Evolutionary conservation across 1,140 invertebrate genomes (phyloP).

Genomic region (Brachionus angularis): DNA sequence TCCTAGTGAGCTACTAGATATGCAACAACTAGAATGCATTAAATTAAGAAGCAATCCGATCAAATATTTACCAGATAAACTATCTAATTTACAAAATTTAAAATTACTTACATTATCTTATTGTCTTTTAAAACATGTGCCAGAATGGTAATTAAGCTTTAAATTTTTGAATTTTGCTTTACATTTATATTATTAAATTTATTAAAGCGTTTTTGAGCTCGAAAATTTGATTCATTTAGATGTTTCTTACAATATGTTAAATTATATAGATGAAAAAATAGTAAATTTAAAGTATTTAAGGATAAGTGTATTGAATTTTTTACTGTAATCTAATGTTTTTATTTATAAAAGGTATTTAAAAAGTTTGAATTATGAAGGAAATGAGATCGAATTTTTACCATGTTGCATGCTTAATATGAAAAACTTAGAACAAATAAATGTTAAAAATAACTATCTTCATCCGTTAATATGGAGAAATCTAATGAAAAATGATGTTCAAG

Average conservation of each 20-base stretch:
- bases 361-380: constrained; percentile 54
- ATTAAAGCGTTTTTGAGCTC: neutral
- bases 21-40: constrained; percentile 51
- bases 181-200: neutral
- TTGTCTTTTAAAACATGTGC: constrained; percentile 52
- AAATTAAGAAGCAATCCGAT: constrained; percentile 56
- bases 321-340: neutral
- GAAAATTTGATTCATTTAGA: constrained; percentile 3
- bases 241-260: constrained; percentile 20
- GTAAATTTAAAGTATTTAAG: neutral
- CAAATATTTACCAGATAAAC: constrained; percentile 51
- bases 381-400: constrained; percentile 54
- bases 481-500: neutral
- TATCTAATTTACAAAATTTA: constrained; percentile 50
- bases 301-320: neutral
- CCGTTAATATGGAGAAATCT: constrained; percentile 46
- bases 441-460: constrained; percentile 57
- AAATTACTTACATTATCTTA: constrained; percentile 51
- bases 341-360: constrained; percentile 48
- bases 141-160: constrained; percentile 50
- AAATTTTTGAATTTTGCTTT: too few species aligned
- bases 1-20: constrained; percentile 51
- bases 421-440: constrained; percentile 49
- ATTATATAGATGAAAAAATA: neutral
- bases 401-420: constrained; percentile 49